phyloP scores from a whole-genome alignment of 2,797 vertebrate species.

The Hybognathus amarus region DNA sequence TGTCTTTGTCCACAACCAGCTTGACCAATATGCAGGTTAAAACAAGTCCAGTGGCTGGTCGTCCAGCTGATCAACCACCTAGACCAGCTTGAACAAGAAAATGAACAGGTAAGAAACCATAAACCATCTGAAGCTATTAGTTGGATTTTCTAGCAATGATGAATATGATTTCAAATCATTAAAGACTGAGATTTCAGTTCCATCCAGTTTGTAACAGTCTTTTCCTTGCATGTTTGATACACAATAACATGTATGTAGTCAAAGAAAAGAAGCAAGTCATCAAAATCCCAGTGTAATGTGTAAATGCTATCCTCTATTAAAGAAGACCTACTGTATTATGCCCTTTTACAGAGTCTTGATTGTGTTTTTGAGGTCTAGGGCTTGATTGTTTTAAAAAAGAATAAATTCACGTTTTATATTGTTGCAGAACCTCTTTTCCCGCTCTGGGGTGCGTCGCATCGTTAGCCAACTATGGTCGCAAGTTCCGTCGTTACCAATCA shows the following conservation, averaged over 20 bases:
- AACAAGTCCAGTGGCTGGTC: background rate
- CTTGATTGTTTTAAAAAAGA: too few relatives aligned
- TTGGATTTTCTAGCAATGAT: background rate
- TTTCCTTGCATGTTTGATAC: background rate
- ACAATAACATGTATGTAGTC: background rate
- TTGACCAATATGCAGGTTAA: background rate
- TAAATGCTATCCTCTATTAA: background rate
- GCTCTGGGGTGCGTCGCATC: too few relatives aligned
- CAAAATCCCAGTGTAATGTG: background rate
- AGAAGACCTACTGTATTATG: background rate
- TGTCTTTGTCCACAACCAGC: background rate
- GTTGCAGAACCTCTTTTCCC: background rate
- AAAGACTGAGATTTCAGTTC: background rate
- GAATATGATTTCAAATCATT: background rate
- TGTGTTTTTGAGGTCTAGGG: background rate
- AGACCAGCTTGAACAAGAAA: background rate
- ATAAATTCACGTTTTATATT: too few relatives aligned
- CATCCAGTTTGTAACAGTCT: background rate
- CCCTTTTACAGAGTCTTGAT: background rate
- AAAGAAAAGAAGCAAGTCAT: background rate
- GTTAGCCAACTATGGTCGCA: too few relatives aligned
- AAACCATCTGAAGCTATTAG: background rate
- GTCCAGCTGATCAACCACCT: background rate
- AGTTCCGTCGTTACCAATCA: too few relatives aligned
- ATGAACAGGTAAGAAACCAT: background rate